Conservation (phyloP, 2,797 vertebrate species). For the Mus spretus region DNA sequence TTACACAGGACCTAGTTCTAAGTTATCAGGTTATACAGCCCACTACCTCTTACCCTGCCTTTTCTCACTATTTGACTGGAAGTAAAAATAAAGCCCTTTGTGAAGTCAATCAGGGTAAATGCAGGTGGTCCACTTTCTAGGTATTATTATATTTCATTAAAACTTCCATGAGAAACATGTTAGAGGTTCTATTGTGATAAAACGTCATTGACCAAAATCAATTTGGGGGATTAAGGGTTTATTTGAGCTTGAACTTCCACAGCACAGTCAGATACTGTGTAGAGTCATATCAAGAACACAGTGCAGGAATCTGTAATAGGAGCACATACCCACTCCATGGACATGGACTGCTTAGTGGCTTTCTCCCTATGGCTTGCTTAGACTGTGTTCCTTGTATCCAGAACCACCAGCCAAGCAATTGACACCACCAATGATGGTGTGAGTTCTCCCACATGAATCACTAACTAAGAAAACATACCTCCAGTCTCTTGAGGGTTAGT, state of each 20-base stretch:
- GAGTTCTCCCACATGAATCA: background rate
- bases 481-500: too few species aligned
- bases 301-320: background rate
- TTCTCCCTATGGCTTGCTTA: background rate
- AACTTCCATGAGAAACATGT: constrained; percentile 40
- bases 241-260: background rate
- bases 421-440: too few species aligned
- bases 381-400: background rate
- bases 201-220: background rate
- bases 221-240: too few species aligned
- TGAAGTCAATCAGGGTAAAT: constrained; percentile 68
- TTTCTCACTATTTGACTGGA: constrained; percentile 62
- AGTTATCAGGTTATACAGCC: constrained; percentile 71
- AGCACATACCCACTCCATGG: too few species aligned
- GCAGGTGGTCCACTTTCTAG: constrained; percentile 43
- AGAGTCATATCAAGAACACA: too few species aligned
- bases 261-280: background rate
- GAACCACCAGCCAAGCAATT: too few species aligned
- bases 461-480: background rate
- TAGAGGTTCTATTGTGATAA: background rate
- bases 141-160: constrained; percentile 64
- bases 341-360: background rate
- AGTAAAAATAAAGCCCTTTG: constrained; percentile 26
- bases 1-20: constrained; percentile 70
- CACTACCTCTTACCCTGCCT: constrained; percentile 69